A percentile compares a stretch with the other conserved stretches of the same genome.
Evolutionary conservation across 2,113 vertebrate species (phyloP).

Genomic region (Xenopus laevis): DNA sequence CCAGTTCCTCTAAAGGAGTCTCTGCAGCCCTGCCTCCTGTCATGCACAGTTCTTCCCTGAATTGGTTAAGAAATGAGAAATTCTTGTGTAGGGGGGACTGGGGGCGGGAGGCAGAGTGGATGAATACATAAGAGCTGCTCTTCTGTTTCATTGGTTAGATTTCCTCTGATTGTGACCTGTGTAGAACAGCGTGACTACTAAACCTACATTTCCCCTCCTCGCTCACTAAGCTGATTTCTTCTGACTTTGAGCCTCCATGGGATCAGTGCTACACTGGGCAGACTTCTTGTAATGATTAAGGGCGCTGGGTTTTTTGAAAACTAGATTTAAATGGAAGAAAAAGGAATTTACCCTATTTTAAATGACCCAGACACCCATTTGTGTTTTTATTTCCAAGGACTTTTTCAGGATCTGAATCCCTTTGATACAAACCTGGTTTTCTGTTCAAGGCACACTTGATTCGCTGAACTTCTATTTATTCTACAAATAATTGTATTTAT

Average conservation of each 20-base stretch:
- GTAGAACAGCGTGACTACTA: constrained; percentile 66
- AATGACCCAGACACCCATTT: not conserved
- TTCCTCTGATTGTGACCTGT: constrained; percentile 65
- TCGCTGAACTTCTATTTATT: not conserved
- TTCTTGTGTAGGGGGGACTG: constrained; percentile 55
- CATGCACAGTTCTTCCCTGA: not conserved
- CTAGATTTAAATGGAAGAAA: constrained; percentile 25
- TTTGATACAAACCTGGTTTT: too few species aligned
- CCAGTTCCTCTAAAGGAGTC: constrained; percentile 3
- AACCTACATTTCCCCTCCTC: constrained; percentile 60
- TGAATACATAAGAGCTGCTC: constrained; percentile 62
- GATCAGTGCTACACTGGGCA: constrained; percentile 9
- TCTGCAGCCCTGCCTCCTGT: constrained; percentile 3
- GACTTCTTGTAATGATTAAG: constrained; percentile 1
- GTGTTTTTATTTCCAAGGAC: not conserved
- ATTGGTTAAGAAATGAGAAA: constrained; percentile 56
- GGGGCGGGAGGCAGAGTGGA: constrained; percentile 52
- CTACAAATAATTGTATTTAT: not conserved
- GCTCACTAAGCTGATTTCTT: constrained; percentile 54
- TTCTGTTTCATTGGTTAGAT: constrained; percentile 73
- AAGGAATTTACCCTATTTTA: not conserved
- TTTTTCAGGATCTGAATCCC: constrained; percentile 8
- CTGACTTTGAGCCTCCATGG: constrained; percentile 13
- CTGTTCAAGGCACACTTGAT: too few species aligned
- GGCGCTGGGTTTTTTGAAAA: not conserved